Evolutionary conservation across 30 jellyfish, hydroid and myxozoan species (phyloP), one percentile per base, ranked within the genome.

Genomic region (Pelagia noctiluca): DNA sequence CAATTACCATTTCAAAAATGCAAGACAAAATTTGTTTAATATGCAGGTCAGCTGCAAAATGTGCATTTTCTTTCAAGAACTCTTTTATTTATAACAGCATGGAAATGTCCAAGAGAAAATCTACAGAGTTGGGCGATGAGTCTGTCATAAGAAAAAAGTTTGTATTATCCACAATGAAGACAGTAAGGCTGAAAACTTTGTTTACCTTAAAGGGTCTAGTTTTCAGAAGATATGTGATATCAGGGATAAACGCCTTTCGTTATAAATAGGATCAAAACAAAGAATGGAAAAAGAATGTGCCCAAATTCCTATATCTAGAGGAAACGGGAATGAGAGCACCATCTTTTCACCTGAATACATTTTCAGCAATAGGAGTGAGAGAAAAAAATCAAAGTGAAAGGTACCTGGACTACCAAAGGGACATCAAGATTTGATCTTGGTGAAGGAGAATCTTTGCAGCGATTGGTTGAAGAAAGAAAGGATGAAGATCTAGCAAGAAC

Each of bases 211-310:
- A 74, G 86, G 50, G 77, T 49, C 86, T 0, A 74, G 52, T 50
- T 74, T 69, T 46, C 75, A 13, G 86, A 74, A 49, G n/a, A n/a
- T n/a, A n/a, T 67, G 34, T 34, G 22, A 22, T 23, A 34, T 67
- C 34, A 35, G 80, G 57, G 8, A 34, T 23, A 18, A 34, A 67
- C 3, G 29, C 73, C 57, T 69, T 46, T 52, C 21, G 86, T 31
- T 13, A 65, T 11, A 26, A 74, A 35, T 68, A 30, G 83, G 42
- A 10, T 38, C 34, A n/a, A 71, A 71, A 71, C 69, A 71, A 36
- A 71, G 83, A 71, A 71, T 71, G 83, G 83, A 71, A 48, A n/a
- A 19, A 35, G 66, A 71, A 30, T 71, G 83, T 30, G 75, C 83
- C 2, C 83, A 71, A 71, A 65, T 71, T n/a, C n/a, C n/a, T n/a